Evolutionary conservation across 2,888 invertebrate species (phyloP).

Genomic region (Villa cingulata): DNA sequence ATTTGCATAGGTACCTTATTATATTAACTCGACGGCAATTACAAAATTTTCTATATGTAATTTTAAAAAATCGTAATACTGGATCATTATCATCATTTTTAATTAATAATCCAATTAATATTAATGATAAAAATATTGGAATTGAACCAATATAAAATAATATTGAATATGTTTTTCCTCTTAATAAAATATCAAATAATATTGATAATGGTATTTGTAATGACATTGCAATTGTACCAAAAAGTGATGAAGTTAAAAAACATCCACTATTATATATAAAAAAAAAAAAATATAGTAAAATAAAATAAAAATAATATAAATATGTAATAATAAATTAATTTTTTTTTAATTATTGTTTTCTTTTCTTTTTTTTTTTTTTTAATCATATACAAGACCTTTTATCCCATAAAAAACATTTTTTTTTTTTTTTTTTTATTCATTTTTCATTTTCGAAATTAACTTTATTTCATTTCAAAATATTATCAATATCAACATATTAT

Average conservation of each 20-base stretch:
- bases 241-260: slow-evolving; percentile 80
- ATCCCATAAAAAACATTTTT: too few species aligned
- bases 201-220: slow-evolving; percentile 82
- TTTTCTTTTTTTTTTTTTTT: too few species aligned
- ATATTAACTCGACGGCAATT: slow-evolving; percentile 29
- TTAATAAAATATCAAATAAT: slow-evolving; percentile 65
- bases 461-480: too few species aligned
- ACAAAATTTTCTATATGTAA: slow-evolving; percentile 30
- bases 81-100: slow-evolving; percentile 78
- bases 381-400: too few species aligned
- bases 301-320: too few species aligned
- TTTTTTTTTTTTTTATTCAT: too few species aligned
- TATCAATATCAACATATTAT: too few species aligned
- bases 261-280: slow-evolving; percentile 56
- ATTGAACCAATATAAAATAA: slow-evolving; percentile 65
- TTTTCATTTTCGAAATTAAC: too few species aligned
- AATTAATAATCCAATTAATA: slow-evolving; percentile 50
- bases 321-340: too few species aligned
- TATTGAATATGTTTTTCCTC: slow-evolving; percentile 50
- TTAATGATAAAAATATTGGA: slow-evolving; percentile 50
- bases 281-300: background rate
- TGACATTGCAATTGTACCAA: slow-evolving; percentile 75
- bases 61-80: slow-evolving; percentile 39
- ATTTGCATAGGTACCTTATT: slow-evolving; percentile 24
- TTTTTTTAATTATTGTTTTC: too few species aligned